Percentiles rank a stretch among this genome's conserved stretches.
These are phyloP conservation scores for Ailuropoda melanoleuca DNA, from an alignment of 2,113 vertebrate genomes.

Conservation along the genomic window DNA sequence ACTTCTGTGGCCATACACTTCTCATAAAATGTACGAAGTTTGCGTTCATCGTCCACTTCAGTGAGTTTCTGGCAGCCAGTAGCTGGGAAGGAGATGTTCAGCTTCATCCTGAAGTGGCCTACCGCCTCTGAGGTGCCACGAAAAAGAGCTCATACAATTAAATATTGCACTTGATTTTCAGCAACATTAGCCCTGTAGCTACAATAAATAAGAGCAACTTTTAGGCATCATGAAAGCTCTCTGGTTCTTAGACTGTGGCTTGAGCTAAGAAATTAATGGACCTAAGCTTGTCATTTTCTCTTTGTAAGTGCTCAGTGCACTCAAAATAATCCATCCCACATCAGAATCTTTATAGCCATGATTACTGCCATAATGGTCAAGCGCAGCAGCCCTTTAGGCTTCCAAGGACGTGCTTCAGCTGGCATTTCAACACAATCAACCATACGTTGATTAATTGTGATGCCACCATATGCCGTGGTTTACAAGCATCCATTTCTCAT, in stretches of 20 bases:
- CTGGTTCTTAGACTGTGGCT: conserved; percentile 21
- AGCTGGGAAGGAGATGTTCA: too few relatives aligned
- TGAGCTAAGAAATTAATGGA: conserved; percentile 4
- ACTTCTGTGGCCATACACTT: too few relatives aligned
- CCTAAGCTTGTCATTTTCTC: neutral
- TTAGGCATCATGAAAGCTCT: neutral
- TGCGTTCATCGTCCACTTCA: too few relatives aligned
- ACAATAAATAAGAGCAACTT: neutral
- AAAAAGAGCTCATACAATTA: neutral
- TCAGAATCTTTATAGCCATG: neutral
- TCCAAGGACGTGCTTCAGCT: neutral
- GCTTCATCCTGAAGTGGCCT: too few relatives aligned
- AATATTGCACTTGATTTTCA: conserved; percentile 25
- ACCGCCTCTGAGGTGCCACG: too few relatives aligned
- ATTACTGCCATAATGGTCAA: neutral
- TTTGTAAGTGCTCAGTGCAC: neutral
- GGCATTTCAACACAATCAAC: neutral
- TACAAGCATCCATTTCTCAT: neutral
- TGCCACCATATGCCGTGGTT: neutral
- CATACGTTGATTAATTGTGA: neutral
- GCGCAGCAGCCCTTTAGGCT: neutral
- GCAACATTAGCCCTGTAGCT: neutral
- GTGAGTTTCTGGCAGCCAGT: too few relatives aligned
- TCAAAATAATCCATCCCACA: neutral
- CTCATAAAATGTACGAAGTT: too few relatives aligned